These are phyloP conservation scores for Ptilonorhynchus violaceus DNA, from an alignment of 2,113 vertebrate species.

Conservation along the genomic window DNA sequence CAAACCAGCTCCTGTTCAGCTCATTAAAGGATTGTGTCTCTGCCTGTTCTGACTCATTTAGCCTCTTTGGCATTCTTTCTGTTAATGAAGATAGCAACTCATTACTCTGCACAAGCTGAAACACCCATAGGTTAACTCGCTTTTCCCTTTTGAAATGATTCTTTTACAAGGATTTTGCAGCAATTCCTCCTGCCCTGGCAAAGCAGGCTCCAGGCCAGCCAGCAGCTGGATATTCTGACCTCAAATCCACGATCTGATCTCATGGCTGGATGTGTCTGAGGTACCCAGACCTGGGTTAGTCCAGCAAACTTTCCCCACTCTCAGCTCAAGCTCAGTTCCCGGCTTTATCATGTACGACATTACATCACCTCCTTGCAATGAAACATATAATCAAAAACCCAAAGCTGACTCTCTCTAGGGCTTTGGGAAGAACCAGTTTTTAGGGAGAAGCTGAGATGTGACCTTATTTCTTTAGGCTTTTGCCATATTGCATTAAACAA, in stretches of 20 bases:
- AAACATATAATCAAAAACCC: slow-evolving; percentile 63
- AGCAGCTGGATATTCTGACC: slow-evolving; percentile 60
- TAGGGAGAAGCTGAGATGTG: slow-evolving; percentile 26
- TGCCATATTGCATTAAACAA: not conserved
- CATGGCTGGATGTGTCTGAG: slow-evolving; percentile 24
- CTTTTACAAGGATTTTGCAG: slow-evolving; percentile 33
- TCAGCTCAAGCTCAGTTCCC: not conserved
- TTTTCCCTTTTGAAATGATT: slow-evolving; percentile 48
- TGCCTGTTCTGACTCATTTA: slow-evolving; percentile 63
- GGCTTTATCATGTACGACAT: slow-evolving; percentile 42
- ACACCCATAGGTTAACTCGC: slow-evolving; percentile 59
- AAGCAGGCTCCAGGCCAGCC: slow-evolving; percentile 25
- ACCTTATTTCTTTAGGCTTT: slow-evolving; percentile 34
- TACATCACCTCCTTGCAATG: slow-evolving; percentile 58
- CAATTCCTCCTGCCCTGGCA: slow-evolving; percentile 48
- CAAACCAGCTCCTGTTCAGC: slow-evolving; percentile 57
- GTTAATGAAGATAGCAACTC: slow-evolving; percentile 54
- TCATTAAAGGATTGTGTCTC: slow-evolving; percentile 62
- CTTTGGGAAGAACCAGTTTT: slow-evolving; percentile 50
- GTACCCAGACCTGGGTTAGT: slow-evolving; percentile 37
- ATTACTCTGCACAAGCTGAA: slow-evolving; percentile 16
- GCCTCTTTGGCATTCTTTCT: slow-evolving; percentile 30
- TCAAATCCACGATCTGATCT: slow-evolving; percentile 59
- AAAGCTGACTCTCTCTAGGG: slow-evolving; percentile 48
- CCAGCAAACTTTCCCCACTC: slow-evolving; percentile 55